Evolutionary conservation across 2,888 invertebrate genomes (phyloP), one percentile per base, ranked within the genome.

Genomic region (Bedellia somnulentella): DNA sequence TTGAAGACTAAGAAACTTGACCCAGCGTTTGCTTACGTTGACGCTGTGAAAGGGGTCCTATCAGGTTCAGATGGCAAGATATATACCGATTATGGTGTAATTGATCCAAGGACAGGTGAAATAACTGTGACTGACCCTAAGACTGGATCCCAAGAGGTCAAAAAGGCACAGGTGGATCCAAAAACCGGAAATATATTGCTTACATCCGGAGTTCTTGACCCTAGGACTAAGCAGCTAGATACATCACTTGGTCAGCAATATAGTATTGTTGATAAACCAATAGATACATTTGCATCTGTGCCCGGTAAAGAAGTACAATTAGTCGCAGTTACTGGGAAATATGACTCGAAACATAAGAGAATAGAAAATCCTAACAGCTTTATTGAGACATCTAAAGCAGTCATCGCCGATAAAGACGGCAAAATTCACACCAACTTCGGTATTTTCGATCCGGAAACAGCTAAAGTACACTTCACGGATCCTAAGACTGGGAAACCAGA

Each of bases 321-420:
- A 3, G 79, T 80, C 14, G 80, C 81, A 1, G 66, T 82, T 2
- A 82, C 82, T 3, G 77, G 73, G 13, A 80, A 78, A 49, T 81
- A 79, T 40, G 82, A 82, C 42, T 63, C 79, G 1, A 81, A 82
- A 50, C 75, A 64, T 24, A 80, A 80, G 32, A 79, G 79, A 46
- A 50, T 82, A 6, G 81, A 82, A 37, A 64, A 77, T 37, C 77
- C 81, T 5, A 78, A 76, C 29, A 80, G 80, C 12, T 75, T 71
- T 27, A 57, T 80, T 17, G 81, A 75, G 41, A 67, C 63, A 2
- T 73, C 73, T 1, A 60, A 64, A 50, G 66, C 67, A 33, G 71
- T 83, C 41, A 80, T 86, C 37, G 83, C 82, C 42, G 84, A 84
- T 38, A 84, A 84, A 59, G 86, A 86, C 24, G 80, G 83, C 35